Evolutionary conservation across 2,888 invertebrate species (phyloP), one percentile per base, ranked within the genome.

Genomic region (Tiphia femorata): DNA sequence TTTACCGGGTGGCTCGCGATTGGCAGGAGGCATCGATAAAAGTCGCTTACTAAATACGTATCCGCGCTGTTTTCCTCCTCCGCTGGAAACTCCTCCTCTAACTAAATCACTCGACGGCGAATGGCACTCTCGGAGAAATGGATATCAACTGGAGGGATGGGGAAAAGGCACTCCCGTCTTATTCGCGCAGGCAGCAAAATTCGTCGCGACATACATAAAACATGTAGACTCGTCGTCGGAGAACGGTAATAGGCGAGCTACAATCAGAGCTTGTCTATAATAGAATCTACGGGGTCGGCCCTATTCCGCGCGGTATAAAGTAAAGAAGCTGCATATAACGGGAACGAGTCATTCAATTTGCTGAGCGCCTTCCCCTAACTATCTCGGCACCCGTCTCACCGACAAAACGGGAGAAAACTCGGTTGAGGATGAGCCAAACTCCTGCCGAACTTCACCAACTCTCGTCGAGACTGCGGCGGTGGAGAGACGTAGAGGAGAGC

Each of bases 281-380:
- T 80, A 77, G 80, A 81, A 81, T 81, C 81, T 80, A 67, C 67
- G 70, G 76, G 72, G 71, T 75, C 74, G 72, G 71, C 72, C 75
- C 78, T 71, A 77, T 77, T 78, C 67, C 67, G 57, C 58, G 54
- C 48, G 68, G 69, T 67, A 75, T 72, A 76, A 75, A 78, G 71
- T 74, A 78, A 75, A 75, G 72, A 75, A 79, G 72, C 64, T 67
- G 62, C 70, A 72, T 76, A 78, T 75, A 79, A 77, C 76, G 71
- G 73, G 73, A n/a, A 68, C 73, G 70, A 75, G 75, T 77, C 79
- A 79, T 80, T 80, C 80, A 81, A 81, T 81, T 80, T 80, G 75
- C 78, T 72, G 72, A 76, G 76, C 75, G 67, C 67, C 64, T 41
- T 50, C 37, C 38, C 17, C 17, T 27, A 7, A 29, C 21, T 2